Conservation (phyloP, 1,140 invertebrate genomes). For the Asbolus verrucosus region DNA sequence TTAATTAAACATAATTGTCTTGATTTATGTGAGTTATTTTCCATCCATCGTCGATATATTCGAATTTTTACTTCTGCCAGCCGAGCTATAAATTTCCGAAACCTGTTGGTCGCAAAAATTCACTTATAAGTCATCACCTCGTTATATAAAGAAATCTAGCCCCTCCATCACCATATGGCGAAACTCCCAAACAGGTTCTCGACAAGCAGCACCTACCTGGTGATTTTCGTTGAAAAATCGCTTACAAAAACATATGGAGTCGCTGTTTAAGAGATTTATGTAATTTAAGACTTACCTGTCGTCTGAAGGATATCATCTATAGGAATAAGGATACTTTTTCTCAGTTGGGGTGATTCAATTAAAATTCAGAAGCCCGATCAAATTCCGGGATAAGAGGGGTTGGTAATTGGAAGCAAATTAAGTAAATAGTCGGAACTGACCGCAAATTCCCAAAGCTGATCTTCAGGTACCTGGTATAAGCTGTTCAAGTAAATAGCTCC, state of each 20-base stretch:
- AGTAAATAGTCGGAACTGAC: constrained; percentile 43
- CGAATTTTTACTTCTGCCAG: too few species aligned
- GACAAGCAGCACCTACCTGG: constrained; percentile 17
- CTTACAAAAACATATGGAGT: constrained; percentile 22
- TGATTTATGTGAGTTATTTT: too few species aligned
- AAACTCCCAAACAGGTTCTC: constrained; percentile 19
- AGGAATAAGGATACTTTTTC: too few species aligned
- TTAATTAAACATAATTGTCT: too few species aligned
- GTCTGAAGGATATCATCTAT: constrained; percentile 12
- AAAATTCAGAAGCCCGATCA: constrained; percentile 45
- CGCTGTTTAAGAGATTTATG: constrained; percentile 11
- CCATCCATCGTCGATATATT: too few species aligned
- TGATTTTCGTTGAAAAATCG: constrained; percentile 18
- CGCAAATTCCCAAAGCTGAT: constrained; percentile 28
- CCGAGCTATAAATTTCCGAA: background rate
- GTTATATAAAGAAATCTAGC: constrained; percentile 32
- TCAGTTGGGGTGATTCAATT: constrained; percentile 25
- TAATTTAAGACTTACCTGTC: constrained; percentile 30
- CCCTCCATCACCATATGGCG: constrained; percentile 29
- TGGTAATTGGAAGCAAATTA: constrained; percentile 43
- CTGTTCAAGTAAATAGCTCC: constrained; percentile 34
- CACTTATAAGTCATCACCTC: constrained; percentile 29
- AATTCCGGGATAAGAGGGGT: constrained; percentile 40
- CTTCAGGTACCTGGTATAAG: constrained; percentile 15
- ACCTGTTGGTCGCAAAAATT: constrained; percentile 14